Conservation (phyloP, 30 jellyfish, hydroid and myxozoan species). For the Turritopsis rubra region DNA sequence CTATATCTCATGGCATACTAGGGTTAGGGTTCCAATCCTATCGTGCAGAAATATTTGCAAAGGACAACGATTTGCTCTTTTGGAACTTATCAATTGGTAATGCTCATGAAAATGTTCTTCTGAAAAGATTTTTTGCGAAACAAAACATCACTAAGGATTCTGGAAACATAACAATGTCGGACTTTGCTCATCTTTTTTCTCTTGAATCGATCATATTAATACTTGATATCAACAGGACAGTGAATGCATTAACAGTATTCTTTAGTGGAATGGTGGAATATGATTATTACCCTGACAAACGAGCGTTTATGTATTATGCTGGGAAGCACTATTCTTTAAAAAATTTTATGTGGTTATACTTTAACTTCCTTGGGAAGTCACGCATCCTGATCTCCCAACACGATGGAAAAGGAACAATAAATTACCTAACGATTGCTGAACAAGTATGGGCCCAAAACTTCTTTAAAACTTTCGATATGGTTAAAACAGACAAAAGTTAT, state of each 20-base stretch:
- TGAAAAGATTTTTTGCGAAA: neutral
- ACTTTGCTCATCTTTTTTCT: neutral
- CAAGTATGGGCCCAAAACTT: neutral
- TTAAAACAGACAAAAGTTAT: neutral
- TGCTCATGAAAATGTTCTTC: neutral
- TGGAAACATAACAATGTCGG: neutral
- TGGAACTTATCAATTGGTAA: conserved; percentile 8
- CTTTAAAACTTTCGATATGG: neutral
- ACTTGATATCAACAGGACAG: neutral
- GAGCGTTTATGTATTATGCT: neutral
- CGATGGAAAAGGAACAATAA: neutral
- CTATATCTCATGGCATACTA: neutral
- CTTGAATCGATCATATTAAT: neutral
- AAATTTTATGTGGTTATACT: neutral
- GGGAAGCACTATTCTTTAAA: neutral
- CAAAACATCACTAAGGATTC: neutral
- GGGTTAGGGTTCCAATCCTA: neutral
- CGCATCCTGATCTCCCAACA: neutral
- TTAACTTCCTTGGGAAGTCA: neutral
- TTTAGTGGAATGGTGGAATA: neutral
- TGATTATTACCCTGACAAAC: neutral
- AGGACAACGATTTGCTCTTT: neutral
- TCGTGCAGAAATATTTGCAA: neutral
- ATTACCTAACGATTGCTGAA: neutral
- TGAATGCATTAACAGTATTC: neutral